Evolutionary conservation across 2,888 invertebrate species (phyloP), one percentile per base, ranked within the genome.

Genomic region (Philhelius pedissequus): DNA sequence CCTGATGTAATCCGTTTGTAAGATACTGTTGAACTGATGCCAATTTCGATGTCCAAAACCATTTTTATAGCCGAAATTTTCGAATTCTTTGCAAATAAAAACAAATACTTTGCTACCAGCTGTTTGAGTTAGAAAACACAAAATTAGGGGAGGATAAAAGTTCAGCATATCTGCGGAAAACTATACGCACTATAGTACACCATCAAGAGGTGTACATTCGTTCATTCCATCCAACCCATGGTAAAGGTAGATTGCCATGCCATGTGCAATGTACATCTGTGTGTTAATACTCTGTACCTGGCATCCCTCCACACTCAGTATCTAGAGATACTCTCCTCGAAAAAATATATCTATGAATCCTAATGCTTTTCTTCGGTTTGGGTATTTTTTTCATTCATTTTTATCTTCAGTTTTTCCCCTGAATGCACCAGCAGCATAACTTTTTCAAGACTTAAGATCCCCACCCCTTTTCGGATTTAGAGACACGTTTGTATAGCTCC

Each of bases 11-110:
- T 90, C 90, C 90, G 90, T 90, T 90, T 89, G 90, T 89, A 89
- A 89, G 90, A 89, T 90, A 89, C 90, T 89, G 89, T 88, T 89
- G 88, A 91, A 91, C 91, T 91, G 91, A 91, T 91, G 91, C 87
- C 89, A 87, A 84, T 88, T 89, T 88, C 89, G 90, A 91, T 91
- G 91, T 90, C 91, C 91, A 91, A 91, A 91, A 91, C 89, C 89
- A 90, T 91, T 91, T 91, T 90, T 91, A 91, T 91, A 91, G 89
- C 89, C 90, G 87, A 76, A 89, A 87, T 76, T 76, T 80, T 84
- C 75, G 62, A 80, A 84, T 84, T 80, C 76, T 80, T 70, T 27
- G 76, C 58, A 40, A 62, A 30, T 25, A 64, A 5, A 32, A 64
- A 81, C 45, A 35, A 50, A 13, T 25, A 62, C 66, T 22, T 74